phyloP scores from a whole-genome alignment of 2,113 vertebrate species.

The Sterrhoptilus dennistouni region DNA sequence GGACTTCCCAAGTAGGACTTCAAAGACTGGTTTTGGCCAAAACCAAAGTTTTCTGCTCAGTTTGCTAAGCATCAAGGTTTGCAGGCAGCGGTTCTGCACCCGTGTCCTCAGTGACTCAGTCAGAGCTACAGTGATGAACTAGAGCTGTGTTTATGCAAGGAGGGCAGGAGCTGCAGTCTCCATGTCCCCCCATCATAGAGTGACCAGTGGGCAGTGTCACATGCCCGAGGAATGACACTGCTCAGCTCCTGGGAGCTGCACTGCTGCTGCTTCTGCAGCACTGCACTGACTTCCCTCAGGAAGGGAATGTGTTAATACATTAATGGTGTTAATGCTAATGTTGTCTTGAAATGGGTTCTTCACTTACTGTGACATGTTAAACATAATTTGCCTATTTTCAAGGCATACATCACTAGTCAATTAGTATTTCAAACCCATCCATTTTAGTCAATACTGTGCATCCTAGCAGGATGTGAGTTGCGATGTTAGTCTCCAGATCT shows the following conservation, averaged over 20 bases:
- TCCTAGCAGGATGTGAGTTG: neutral
- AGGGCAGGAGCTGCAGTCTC: neutral
- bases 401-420: neutral
- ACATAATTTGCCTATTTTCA: neutral
- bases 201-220: neutral
- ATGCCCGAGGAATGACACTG: neutral
- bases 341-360: neutral
- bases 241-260: neutral
- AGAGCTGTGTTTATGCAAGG: neutral
- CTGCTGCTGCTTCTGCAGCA: neutral
- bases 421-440: neutral
- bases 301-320: neutral
- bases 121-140: neutral
- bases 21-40: no score
- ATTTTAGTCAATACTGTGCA: neutral
- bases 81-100: neutral
- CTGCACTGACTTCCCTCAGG: neutral
- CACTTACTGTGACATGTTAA: neutral
- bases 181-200: fast-evolving
- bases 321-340: neutral
- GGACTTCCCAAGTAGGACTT: neutral
- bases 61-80: neutral
- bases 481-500: neutral
- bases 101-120: neutral
- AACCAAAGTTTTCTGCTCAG: neutral